Conservation (phyloP, 2,797 vertebrate genomes). For the Sciaenops ocellatus region DNA sequence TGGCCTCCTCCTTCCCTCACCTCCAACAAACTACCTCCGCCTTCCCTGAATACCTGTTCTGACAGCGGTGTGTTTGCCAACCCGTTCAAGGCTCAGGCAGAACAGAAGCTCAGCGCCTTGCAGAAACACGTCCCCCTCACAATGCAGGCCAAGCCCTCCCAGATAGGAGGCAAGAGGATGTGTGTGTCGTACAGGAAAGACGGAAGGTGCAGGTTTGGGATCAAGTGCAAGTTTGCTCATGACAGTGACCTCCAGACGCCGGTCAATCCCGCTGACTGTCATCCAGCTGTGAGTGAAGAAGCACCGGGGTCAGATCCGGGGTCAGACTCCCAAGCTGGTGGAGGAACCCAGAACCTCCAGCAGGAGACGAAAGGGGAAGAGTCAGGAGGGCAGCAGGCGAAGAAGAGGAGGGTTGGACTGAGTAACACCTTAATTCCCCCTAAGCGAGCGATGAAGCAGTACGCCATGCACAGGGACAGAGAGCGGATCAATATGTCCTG, state of each 20-base stretch:
- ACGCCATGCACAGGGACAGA: conserved; percentile 72
- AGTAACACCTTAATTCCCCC: conserved; percentile 86
- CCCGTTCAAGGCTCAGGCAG: conserved; percentile 85
- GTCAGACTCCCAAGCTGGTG: neutral
- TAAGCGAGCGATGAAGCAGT: conserved; percentile 86
- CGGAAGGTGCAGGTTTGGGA: conserved; percentile 87
- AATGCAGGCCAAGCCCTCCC: conserved; percentile 80
- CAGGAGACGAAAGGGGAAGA: conserved; percentile 52
- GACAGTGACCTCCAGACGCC: conserved; percentile 86
- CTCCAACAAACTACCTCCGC: conserved; percentile 76
- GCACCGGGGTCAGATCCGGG: conserved; percentile 8
- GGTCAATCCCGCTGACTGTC: conserved; percentile 9
- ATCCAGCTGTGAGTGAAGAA: conserved; percentile 23
- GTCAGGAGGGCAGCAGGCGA: conserved; percentile 64
- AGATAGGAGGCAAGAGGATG: conserved; percentile 83
- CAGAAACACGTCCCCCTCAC: conserved; percentile 89
- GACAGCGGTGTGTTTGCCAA: conserved; percentile 86
- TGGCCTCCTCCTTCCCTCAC: neutral
- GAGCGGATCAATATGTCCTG: conserved; percentile 79
- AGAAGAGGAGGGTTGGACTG: conserved; percentile 85
- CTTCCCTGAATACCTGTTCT: conserved; percentile 69
- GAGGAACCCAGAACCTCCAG: conserved; percentile 25
- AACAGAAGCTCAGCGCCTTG: conserved; percentile 83
- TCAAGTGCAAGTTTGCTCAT: conserved; percentile 88
- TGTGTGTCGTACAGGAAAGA: conserved; percentile 87